phyloP scores from a whole-genome alignment of 2,888 invertebrate genomes.

The Euclidia mi region DNA sequence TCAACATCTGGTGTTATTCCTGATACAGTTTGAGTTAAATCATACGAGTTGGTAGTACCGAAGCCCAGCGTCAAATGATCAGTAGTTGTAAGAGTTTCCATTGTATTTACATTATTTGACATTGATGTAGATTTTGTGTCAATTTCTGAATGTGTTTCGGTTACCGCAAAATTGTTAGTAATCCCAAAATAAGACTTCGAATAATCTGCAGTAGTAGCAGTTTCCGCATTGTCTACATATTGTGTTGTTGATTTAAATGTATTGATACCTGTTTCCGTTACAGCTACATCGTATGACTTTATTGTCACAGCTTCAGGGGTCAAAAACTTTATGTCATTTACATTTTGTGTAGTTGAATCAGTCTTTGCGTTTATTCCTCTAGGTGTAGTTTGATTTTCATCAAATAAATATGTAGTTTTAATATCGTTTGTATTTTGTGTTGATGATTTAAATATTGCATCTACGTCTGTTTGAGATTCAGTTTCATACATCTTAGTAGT shows the following conservation, averaged over 20 bases:
- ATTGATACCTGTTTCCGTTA: background rate
- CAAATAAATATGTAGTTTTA: background rate
- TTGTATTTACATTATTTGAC: constrained; percentile 6
- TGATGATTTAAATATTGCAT: too few species aligned
- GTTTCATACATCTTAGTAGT: too few species aligned
- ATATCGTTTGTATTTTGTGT: too few species aligned
- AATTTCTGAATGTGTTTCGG: background rate
- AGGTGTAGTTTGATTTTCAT: background rate
- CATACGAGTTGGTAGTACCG: background rate
- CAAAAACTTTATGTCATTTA: too few species aligned
- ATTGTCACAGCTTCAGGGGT: too few species aligned
- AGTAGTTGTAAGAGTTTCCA: background rate
- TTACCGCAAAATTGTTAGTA: background rate
- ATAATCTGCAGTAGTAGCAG: background rate
- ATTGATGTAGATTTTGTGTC: constrained; percentile 6
- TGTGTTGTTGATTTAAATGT: background rate
- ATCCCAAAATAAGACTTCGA: background rate
- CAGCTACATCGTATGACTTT: too few species aligned
- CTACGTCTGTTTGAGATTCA: too few species aligned
- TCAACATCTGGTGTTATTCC: background rate
- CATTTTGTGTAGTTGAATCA: background rate
- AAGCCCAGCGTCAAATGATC: background rate
- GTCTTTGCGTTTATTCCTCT: background rate
- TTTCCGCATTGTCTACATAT: background rate
- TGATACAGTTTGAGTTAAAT: too few species aligned